Base-by-base conservation (phyloP, 2,113 vertebrate genomes). In the Microtus oregoni region DNA sequence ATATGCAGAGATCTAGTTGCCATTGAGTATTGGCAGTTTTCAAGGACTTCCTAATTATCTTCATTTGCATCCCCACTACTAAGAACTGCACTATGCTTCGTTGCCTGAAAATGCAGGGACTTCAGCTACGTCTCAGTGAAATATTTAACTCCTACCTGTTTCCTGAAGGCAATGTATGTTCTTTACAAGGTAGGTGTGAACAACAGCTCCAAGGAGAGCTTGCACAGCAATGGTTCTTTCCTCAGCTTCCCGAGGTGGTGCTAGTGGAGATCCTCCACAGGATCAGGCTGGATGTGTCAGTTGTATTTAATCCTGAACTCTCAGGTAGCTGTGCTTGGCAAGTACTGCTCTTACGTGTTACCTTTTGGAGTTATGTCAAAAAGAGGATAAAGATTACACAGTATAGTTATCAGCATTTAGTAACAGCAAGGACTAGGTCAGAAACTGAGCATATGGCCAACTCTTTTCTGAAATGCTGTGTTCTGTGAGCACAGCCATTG, bases 131-230 rank as follows among this genome's bases (percentile, higher is more conserved):
- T 75, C 82, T 95, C 87, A 81, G 83, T 35, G 65, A 93, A 88
- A 81, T 83, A 87, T 44, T 93, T 72, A 94, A 47, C 30, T 30
- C 86, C 41, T 58, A 52, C 92, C 58, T 95, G 89, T 77, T 73
- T 96, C 72, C 63, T 86, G 50, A 47, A 95, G 89, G 78, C 4
- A 50, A 72, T 55, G 63, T 86, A 77, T 41, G 38, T 68, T 91
- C 68, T 95, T 97, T 92, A 68, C 88, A 81, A 95, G 85, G 79
- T 94, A 95, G 41, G 91, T 96, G 65, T 96, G 91, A 97, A 77
- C 68, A 91, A 41, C 30, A 96, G 61, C 89, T 92, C 89, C 76
- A 61, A 97, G 78, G 55, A 87, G 86, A 96, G 73, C 61, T 96
- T 86, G 47, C 73, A 61, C 4, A 0, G 38, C 89, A 95, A 82